A percentile compares a stretch with the other conserved stretches of the same genome.
Conservation (phyloP, 2,888 invertebrate species). For the Thereva unica region DNA sequence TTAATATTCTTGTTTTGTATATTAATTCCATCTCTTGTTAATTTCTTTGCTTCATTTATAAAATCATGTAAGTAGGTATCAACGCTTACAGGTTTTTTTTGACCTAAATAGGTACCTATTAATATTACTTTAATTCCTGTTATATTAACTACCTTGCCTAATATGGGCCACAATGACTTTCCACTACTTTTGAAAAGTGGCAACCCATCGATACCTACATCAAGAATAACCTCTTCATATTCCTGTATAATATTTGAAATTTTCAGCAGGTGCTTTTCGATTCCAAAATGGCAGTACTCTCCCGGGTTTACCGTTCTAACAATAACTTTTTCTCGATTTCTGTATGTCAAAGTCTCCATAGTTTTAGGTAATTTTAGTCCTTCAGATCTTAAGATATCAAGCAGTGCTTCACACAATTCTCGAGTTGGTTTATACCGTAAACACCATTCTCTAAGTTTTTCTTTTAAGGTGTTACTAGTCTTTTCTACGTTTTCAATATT, state of each 20-base stretch:
- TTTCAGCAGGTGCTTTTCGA: conserved; percentile 35
- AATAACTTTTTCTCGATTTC: background rate
- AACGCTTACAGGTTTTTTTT: conserved; percentile 23
- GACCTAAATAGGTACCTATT: conserved; percentile 33
- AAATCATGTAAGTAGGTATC: conserved; percentile 31
- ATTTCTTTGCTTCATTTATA: conserved; percentile 25
- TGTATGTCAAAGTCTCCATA: too few relatives aligned
- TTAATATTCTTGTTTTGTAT: conserved; percentile 18
- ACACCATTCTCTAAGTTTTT: background rate
- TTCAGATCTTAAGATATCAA: conserved; percentile 1
- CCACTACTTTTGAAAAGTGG: conserved; percentile 40
- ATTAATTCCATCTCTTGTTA: conserved; percentile 8
- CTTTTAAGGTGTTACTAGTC: background rate
- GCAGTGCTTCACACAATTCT: background rate
- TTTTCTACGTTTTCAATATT: background rate
- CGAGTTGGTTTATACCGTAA: background rate
- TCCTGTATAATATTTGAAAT: conserved; percentile 21
- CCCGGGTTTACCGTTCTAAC: conserved; percentile 32
- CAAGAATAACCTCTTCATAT: conserved; percentile 38
- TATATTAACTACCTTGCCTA: conserved; percentile 37
- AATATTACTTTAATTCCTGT: conserved; percentile 31
- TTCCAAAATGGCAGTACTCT: conserved; percentile 39
- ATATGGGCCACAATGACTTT: conserved; percentile 39
- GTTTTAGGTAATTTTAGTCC: background rate
- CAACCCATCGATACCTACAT: conserved; percentile 39